Evolutionary conservation across 1,140 invertebrate species (phyloP).

Genomic region (Branchinecta lindahli): DNA sequence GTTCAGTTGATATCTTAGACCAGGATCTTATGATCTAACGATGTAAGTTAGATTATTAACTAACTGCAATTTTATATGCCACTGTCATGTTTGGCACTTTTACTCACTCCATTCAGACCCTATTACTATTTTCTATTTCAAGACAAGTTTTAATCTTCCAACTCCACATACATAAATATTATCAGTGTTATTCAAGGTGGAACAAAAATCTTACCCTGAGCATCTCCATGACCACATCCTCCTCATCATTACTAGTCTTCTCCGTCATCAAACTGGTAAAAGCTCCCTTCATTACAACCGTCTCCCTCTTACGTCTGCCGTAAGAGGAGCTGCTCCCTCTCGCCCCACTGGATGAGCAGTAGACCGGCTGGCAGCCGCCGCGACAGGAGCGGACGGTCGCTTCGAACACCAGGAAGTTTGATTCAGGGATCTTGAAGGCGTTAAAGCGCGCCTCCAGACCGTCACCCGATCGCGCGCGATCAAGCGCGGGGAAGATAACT

Average conservation of each 20-base stretch:
- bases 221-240: conserved; percentile 66
- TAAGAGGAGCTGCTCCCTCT: conserved; percentile 58
- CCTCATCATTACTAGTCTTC: conserved; percentile 23
- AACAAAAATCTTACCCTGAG: conserved; percentile 46
- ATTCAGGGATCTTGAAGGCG: conserved; percentile 87
- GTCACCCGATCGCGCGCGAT: conserved; percentile 64
- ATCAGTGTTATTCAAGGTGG: not conserved
- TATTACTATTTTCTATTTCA: too few species aligned
- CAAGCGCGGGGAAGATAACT: conserved; percentile 76
- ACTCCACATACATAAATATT: too few species aligned
- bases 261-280: conserved; percentile 26
- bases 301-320: conserved; percentile 47
- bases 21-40: too few species aligned
- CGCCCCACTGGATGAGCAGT: conserved; percentile 53
- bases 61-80: too few species aligned
- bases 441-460: conserved; percentile 78
- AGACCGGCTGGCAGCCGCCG: conserved; percentile 73
- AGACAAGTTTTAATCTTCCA: too few species aligned
- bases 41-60: too few species aligned
- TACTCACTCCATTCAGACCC: too few species aligned
- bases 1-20: too few species aligned
- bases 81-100: too few species aligned
- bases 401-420: conserved; percentile 82
- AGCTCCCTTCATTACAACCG: conserved; percentile 24
- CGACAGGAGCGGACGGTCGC: conserved; percentile 74